A percentile compares a stretch with the other conserved stretches of the same genome.
phyloP scores from a whole-genome alignment of 2,888 invertebrate genomes.

The Macroteleia sp. region DNA sequence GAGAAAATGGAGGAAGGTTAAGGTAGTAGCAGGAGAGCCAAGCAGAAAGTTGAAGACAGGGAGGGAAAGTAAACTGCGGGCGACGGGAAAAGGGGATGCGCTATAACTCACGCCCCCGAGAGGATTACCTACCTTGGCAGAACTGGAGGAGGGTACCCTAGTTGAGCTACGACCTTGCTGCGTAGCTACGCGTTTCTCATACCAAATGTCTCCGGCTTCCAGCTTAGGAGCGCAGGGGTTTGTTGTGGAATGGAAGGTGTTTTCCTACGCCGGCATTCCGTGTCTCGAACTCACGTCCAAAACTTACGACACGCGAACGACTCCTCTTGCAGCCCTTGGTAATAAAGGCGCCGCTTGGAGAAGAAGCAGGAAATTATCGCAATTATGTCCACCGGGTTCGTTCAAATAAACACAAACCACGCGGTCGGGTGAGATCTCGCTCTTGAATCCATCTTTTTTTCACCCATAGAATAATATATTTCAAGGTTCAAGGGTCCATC shows the following conservation, averaged over 20 bases:
- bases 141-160: constrained; percentile 77
- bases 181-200: constrained; percentile 84
- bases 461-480: constrained; percentile 20
- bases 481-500: constrained; percentile 4
- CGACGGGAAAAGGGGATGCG: constrained; percentile 68
- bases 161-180: constrained; percentile 84
- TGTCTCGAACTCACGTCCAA: constrained; percentile 65
- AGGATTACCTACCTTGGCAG: constrained; percentile 83
- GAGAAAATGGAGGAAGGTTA: constrained; percentile 47
- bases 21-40: constrained; percentile 23
- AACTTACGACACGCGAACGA: constrained; percentile 78
- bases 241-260: constrained; percentile 72
- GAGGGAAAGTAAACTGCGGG: constrained; percentile 62
- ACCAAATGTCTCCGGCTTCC: constrained; percentile 81
- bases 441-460: no score
- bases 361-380: constrained; percentile 71
- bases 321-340: constrained; percentile 63
- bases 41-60: constrained; percentile 66
- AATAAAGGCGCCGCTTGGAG: constrained; percentile 65
- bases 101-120: constrained; percentile 84
- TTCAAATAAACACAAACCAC: constrained; percentile 17
- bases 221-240: constrained; percentile 74
- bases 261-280: constrained; percentile 64
- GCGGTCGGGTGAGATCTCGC: no score
- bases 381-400: constrained; percentile 66